phyloP scores from a whole-genome alignment of 2,113 vertebrate species.

The Zosterops hypoxanthus region DNA sequence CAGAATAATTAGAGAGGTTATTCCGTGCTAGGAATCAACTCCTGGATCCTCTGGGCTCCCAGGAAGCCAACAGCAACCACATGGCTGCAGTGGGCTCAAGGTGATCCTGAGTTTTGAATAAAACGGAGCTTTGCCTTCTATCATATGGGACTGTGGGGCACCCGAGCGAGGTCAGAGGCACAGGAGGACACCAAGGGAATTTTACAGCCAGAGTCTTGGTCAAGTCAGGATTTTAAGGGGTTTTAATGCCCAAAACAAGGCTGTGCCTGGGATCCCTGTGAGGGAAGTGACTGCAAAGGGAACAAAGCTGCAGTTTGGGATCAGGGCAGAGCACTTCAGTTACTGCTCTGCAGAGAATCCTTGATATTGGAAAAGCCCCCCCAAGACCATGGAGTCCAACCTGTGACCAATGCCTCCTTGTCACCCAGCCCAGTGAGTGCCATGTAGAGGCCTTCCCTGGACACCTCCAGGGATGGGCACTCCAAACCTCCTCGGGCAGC shows the following conservation, averaged over 20 bases:
- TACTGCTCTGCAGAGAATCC: background rate
- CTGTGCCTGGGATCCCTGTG: background rate
- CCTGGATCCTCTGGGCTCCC: background rate
- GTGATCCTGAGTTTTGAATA: background rate
- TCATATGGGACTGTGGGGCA: rapidly evolving
- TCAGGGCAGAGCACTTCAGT: background rate
- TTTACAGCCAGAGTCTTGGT: background rate
- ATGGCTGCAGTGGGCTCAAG: background rate
- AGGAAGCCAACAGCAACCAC: background rate
- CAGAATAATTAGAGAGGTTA: background rate
- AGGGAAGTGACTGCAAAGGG: background rate
- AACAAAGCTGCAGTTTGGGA: background rate
- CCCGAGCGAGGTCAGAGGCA: rapidly evolving
- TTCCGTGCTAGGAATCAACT: background rate
- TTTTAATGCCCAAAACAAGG: background rate
- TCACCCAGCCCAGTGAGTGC: background rate
- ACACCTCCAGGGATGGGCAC: background rate
- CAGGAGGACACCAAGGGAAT: rapidly evolving
- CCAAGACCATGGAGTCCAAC: rapidly evolving
- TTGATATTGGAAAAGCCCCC: background rate
- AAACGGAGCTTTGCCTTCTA: background rate
- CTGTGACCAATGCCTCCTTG: background rate
- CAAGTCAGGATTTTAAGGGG: background rate
- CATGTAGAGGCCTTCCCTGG: rapidly evolving
- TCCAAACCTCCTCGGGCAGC: background rate